Evolutionary conservation across 2,113 vertebrate genomes (phyloP).

Genomic region (Damaliscus lunatus): DNA sequence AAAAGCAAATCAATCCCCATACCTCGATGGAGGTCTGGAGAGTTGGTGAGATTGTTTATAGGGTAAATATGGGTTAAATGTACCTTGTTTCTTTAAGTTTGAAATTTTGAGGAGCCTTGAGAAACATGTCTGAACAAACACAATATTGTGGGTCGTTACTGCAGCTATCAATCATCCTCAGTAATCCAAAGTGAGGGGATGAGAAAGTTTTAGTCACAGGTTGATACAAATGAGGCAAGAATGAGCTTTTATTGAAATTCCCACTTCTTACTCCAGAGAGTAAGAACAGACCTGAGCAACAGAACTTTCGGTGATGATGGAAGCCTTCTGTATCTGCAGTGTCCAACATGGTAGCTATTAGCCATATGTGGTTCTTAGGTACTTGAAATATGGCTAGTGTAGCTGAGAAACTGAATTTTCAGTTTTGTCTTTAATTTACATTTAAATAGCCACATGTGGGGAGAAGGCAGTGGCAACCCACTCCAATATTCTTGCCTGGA

Average conservation of each 20-base stretch:
- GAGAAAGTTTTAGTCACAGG: neutral
- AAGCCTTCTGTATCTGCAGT: neutral
- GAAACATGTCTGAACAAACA: neutral
- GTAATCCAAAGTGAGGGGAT: neutral
- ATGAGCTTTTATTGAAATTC: neutral
- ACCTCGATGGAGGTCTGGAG: neutral
- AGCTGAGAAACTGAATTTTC: neutral
- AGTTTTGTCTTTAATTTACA: neutral
- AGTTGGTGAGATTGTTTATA: neutral
- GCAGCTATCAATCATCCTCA: neutral
- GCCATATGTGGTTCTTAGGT: neutral
- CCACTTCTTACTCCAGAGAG: neutral
- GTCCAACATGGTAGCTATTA: neutral
- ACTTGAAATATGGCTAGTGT: neutral
- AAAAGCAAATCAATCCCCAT: neutral
- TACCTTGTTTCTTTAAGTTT: neutral
- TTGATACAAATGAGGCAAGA: neutral
- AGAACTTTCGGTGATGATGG: neutral
- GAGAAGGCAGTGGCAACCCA: neutral
- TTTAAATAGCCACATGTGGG: neutral
- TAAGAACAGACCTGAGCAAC: neutral
- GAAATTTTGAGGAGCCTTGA: neutral
- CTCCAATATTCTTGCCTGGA: neutral
- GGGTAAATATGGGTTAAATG: neutral
- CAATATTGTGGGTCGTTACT: neutral